Base-by-base conservation (phyloP, 2,888 invertebrate species). In the Athripsodes cinereus region DNA sequence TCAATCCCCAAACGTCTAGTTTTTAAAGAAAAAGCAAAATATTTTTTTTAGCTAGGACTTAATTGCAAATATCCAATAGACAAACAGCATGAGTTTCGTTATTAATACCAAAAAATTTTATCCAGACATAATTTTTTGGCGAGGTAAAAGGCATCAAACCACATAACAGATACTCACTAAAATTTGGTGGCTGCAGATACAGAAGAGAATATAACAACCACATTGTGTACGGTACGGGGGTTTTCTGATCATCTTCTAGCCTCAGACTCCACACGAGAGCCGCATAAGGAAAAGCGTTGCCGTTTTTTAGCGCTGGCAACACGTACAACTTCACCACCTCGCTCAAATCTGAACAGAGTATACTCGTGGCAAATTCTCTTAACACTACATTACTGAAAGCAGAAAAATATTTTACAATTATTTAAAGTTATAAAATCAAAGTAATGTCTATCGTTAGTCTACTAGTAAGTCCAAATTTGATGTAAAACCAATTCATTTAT, bases 161-260 rank as follows among this genome's bases (percentile, higher is more conserved):
- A n/a, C n/a, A n/a, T n/a, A n/a, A n/a, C n/a, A n/a, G n/a, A 50
- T 53, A 72, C 81, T 81, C 73, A 88, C 88, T 81, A 69, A 83
- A 83, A 66, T 80, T 78, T 52, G 75, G 72, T 21, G 86, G 85
- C 71, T 87, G 88, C 61, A 90, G 71, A 0, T 80, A 76, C 19
- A 91, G 73, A 34, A 90, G 76, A 52, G 86, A 83, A 70, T 87
- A 86, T 51, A 90, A 75, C 55, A 90, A 71, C 81, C 83, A 84
- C 2, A 83, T 80, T 22, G 85, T 82, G 57, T 82, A 79, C 10
- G 70, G 64, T 47, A 79, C 71, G 59, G 78, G 76, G 53, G 78
- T 78, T 52, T 72, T 74, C 49, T 71, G 70, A 58, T 80, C 80
- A 57, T 73, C 72, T 53, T 66, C 64, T 5, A 72, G 68, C 31